Conservation (phyloP, 2,888 invertebrate genomes). For the Acholoe squamosa region DNA sequence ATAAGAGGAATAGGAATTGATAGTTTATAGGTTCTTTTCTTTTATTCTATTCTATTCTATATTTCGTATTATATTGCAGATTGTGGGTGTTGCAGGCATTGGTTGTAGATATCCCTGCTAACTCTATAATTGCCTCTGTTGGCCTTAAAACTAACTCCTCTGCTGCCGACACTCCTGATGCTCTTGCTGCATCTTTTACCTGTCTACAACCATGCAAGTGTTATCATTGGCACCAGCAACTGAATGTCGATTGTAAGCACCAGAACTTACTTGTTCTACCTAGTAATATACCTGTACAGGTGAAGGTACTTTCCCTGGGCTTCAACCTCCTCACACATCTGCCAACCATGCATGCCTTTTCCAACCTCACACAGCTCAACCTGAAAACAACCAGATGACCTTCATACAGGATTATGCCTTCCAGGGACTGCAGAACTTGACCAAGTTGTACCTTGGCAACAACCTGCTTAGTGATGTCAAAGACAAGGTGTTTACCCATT, state of each 20-base stretch:
- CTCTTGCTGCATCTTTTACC: too few relatives aligned
- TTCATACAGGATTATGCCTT: background rate
- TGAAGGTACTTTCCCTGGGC: background rate
- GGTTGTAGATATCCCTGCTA: too few relatives aligned
- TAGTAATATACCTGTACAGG: background rate
- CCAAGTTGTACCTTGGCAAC: background rate
- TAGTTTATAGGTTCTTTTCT: too few relatives aligned
- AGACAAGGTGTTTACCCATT: background rate
- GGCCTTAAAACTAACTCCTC: too few relatives aligned
- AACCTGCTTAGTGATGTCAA: background rate
- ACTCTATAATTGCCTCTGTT: too few relatives aligned
- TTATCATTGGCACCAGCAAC: background rate
- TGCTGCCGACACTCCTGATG: too few relatives aligned
- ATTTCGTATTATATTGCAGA: too few relatives aligned
- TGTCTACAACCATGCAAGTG: too few relatives aligned
- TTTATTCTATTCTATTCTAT: too few relatives aligned
- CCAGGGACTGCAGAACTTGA: background rate
- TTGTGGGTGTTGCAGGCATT: too few relatives aligned
- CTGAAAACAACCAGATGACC: background rate
- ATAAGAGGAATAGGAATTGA: too few relatives aligned
- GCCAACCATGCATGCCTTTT: background rate
- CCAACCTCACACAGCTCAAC: background rate
- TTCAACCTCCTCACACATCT: background rate
- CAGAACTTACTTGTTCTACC: background rate
- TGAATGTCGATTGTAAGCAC: background rate